phyloP scores from a whole-genome alignment of 2,797 vertebrate species.

The Cryptoprocta ferox region DNA sequence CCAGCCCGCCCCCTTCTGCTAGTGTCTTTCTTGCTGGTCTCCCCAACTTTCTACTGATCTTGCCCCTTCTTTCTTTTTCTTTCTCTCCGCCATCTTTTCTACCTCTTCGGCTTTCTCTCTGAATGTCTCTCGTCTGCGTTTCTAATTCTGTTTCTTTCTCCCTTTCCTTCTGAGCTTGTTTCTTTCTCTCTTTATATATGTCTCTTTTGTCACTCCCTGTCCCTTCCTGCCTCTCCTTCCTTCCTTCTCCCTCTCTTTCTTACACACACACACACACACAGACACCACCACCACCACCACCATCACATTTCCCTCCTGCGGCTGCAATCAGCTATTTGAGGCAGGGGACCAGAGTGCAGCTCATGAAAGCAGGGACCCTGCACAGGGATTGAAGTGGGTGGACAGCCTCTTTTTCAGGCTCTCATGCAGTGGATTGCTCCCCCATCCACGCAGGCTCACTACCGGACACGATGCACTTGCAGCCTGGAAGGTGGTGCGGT shows the following conservation, averaged over 20 bases:
- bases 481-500: rapidly evolving
- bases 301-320: not conserved
- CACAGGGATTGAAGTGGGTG: rapidly evolving
- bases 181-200: not conserved
- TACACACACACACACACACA: not conserved
- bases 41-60: not conserved
- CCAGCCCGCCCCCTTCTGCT: not conserved
- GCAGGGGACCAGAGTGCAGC: not conserved
- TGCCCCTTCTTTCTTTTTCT: not conserved
- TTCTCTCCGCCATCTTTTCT: not conserved
- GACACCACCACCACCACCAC: not conserved
- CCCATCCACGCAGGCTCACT: not conserved
- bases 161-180: not conserved
- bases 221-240: too few relatives aligned
- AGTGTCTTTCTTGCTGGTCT: too few relatives aligned
- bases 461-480: rapidly evolving
- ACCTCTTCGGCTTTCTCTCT: not conserved
- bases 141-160: not conserved
- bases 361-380: rapidly evolving
- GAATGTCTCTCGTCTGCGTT: not conserved
- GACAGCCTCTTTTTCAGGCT: not conserved
- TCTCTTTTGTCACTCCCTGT: not conserved
- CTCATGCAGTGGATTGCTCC: rapidly evolving
- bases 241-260: not conserved
- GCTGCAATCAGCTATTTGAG: not conserved